Percentiles rank a stretch among this genome's conserved stretches.
phyloP scores from a whole-genome alignment of 2,888 invertebrate genomes.

The Drosophila mulleri region DNA sequence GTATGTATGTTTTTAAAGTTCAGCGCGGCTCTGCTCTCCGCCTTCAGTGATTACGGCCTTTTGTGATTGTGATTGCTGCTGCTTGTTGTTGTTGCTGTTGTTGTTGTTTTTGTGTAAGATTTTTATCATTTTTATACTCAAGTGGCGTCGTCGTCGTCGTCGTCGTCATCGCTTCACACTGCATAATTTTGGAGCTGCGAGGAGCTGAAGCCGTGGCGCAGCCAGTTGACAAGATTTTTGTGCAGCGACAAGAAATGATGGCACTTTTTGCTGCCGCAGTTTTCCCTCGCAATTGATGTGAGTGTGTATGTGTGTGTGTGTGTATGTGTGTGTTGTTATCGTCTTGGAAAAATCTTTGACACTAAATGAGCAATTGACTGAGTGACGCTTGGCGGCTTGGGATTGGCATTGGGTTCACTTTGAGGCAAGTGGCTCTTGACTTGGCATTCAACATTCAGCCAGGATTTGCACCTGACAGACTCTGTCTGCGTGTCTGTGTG shows the following conservation, averaged over 20 bases:
- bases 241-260: conserved; percentile 80
- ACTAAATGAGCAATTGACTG: conserved; percentile 81
- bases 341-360: conserved; percentile 77
- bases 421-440: conserved; percentile 49
- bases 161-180: conserved; percentile 77
- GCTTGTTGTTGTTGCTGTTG: too few relatives aligned
- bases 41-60: conserved; percentile 59
- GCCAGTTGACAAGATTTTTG: conserved; percentile 79
- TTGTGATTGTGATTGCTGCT: conserved; percentile 42
- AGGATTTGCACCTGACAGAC: conserved; percentile 64
- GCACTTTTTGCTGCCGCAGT: conserved; percentile 53
- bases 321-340: conserved; percentile 49
- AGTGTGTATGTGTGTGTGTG: conserved; percentile 28
- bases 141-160: conserved; percentile 68
- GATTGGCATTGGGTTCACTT: conserved; percentile 21
- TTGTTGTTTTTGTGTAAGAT: conserved; percentile 55
- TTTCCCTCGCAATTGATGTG: conserved; percentile 32
- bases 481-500: conserved; percentile 10
- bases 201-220: conserved; percentile 36
- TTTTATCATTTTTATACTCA: conserved; percentile 76
- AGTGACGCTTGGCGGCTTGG: conserved; percentile 60
- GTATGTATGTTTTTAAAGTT: conserved; percentile 56
- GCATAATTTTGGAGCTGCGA: conserved; percentile 73
- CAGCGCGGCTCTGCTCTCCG: conserved; percentile 47
- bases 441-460: conserved; percentile 40